These are phyloP conservation scores for Crotalus helleri DNA, from an alignment of 2,113 vertebrate species.

Conservation along the genomic window DNA sequence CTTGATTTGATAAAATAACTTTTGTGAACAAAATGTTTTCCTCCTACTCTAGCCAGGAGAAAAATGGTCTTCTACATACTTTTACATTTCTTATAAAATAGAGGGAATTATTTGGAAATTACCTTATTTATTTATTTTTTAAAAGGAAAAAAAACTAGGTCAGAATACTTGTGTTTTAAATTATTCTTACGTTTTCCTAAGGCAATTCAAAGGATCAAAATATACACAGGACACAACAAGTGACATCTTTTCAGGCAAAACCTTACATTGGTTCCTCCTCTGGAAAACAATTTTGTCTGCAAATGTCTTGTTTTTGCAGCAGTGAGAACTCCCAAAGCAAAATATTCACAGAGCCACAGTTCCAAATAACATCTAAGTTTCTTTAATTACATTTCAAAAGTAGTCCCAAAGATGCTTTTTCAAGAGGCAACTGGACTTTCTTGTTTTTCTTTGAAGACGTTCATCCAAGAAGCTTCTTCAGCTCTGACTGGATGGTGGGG, in stretches of 20 bases:
- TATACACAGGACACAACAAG: background rate
- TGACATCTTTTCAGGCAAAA: background rate
- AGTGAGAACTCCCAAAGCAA: background rate
- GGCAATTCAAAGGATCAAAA: background rate
- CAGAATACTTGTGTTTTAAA: background rate
- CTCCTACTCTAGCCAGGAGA: background rate
- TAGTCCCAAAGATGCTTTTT: too few relatives aligned
- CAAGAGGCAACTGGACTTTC: too few relatives aligned
- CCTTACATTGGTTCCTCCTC: background rate
- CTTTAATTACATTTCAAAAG: background rate
- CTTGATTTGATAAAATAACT: constrained; percentile 28
- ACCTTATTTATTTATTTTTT: background rate
- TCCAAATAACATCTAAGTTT: background rate
- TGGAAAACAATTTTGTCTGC: background rate
- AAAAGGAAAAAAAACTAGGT: background rate
- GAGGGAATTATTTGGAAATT: background rate
- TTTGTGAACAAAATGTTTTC: background rate
- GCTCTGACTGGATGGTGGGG: too few relatives aligned
- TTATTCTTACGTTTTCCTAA: background rate
- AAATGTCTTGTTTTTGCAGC: background rate
- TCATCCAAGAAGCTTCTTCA: too few relatives aligned
- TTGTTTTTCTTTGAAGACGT: too few relatives aligned
- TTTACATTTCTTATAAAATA: background rate
- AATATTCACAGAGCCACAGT: background rate
- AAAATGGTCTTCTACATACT: background rate